A percentile compares a stretch with the other conserved stretches of the same genome.
Conservation (phyloP, 1,140 invertebrate genomes). For the Cardiocondyla obscurior region DNA sequence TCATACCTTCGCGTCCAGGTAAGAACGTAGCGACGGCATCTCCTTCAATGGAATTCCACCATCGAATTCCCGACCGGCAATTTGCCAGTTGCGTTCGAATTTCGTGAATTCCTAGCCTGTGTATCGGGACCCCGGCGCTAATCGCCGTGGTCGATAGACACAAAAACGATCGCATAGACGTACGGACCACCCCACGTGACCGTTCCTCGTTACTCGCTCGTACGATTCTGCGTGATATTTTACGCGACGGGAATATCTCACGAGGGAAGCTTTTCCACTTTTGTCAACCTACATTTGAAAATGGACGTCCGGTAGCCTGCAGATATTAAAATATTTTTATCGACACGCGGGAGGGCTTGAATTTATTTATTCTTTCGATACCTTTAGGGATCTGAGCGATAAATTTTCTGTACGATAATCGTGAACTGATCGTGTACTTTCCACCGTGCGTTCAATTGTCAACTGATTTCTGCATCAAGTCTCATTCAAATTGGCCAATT, state of each 20-base stretch:
- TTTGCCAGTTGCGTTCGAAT: conserved; percentile 82
- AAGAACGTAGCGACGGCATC: conserved; percentile 79
- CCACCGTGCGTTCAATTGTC: background rate
- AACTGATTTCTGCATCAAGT: conserved; percentile 3
- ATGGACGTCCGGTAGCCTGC: background rate
- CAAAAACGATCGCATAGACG: conserved; percentile 75
- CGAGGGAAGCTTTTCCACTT: background rate
- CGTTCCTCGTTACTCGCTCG: conserved; percentile 58
- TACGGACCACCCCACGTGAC: conserved; percentile 75
- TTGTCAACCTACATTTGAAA: background rate
- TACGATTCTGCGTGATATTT: background rate
- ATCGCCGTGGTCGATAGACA: conserved; percentile 71
- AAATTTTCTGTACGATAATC: background rate
- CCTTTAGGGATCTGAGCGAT: background rate
- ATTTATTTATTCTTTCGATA: background rate
- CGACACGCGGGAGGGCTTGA: background rate
- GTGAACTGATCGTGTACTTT: background rate
- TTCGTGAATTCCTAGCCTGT: conserved; percentile 81
- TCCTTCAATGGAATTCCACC: conserved; percentile 79
- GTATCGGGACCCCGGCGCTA: conserved; percentile 71
- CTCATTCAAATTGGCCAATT: conserved; percentile 11
- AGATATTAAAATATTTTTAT: background rate
- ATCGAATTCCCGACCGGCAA: conserved; percentile 70
- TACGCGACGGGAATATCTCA: background rate
- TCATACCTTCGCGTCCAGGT: conserved; percentile 72